These are phyloP conservation scores for Pelosia muscerda DNA, from an alignment of 2,888 invertebrate species.

Conservation along the genomic window DNA sequence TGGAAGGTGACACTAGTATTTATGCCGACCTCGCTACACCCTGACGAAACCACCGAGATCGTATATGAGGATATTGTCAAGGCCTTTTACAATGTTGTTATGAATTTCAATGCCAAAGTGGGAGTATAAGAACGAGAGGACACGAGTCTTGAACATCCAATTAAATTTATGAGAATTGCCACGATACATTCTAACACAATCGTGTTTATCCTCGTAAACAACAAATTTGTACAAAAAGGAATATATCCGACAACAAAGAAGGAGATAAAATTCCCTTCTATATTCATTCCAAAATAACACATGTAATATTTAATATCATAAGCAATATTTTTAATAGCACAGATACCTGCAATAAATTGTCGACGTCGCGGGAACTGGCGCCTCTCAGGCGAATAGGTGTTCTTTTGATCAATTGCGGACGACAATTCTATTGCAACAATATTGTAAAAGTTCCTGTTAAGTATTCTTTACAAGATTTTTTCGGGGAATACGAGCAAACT, in stretches of 20 bases:
- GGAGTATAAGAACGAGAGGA: no score
- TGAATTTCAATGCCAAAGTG: no score
- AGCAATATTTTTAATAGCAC: conserved; percentile 16
- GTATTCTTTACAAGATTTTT: conserved; percentile 14
- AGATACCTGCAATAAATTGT: conserved; percentile 38
- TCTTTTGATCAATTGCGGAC: conserved; percentile 33
- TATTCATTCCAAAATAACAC: conserved; percentile 1
- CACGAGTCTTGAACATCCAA: no score
- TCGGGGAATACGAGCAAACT: background rate
- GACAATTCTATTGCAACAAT: conserved; percentile 18
- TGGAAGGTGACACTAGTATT: no score
- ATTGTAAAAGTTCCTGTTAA: conserved; percentile 8
- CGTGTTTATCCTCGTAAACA: background rate
- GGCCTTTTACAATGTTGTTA: no score
- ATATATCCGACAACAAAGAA: conserved; percentile 1
- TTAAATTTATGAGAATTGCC: background rate
- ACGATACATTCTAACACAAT: no score
- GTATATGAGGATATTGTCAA: no score
- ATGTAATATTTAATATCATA: conserved; percentile 9
- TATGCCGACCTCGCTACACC: no score
- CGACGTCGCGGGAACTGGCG: conserved; percentile 36
- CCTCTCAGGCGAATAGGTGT: conserved; percentile 30
- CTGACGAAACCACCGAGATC: no score
- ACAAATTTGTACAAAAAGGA: background rate
- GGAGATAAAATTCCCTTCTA: background rate